Percentiles rank a stretch among this genome's conserved stretches.
Conservation (phyloP, 2,797 vertebrate species). For the Okamejei kenojei region DNA sequence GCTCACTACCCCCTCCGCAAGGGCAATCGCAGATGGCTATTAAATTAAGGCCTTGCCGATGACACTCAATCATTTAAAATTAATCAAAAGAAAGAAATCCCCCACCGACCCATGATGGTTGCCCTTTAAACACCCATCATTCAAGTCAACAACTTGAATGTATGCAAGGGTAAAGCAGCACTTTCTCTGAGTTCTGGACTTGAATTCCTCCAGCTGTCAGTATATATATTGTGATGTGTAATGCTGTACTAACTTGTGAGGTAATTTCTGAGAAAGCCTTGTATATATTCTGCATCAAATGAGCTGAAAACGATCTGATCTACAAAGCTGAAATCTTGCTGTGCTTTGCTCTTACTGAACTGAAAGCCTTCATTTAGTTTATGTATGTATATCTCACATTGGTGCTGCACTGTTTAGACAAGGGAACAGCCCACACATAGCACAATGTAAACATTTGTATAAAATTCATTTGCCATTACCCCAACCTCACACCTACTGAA, state of each 20-base stretch:
- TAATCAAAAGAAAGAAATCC: background rate
- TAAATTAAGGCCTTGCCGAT: too few species aligned
- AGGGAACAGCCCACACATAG: conserved; percentile 26
- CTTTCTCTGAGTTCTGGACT: background rate
- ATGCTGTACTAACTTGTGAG: background rate
- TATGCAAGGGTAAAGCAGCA: background rate
- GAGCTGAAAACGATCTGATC: conserved; percentile 6
- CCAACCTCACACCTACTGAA: background rate
- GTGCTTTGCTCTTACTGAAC: conserved; percentile 17
- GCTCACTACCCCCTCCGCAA: too few species aligned
- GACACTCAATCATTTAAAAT: too few species aligned
- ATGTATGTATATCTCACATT: background rate
- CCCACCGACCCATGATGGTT: background rate
- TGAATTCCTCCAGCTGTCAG: background rate
- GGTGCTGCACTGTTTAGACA: conserved; percentile 7
- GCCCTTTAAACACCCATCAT: background rate
- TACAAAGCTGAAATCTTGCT: conserved; percentile 6
- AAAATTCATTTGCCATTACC: background rate
- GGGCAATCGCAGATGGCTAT: too few species aligned
- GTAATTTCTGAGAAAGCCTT: conserved; percentile 9
- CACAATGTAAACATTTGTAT: conserved; percentile 10
- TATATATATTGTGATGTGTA: conserved; percentile 1
- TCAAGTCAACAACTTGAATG: background rate
- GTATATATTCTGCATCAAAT: conserved; percentile 30
- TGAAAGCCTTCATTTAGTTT: conserved; percentile 34